These are phyloP conservation scores for Mimas tiliae DNA, from an alignment of 2,888 invertebrate species.

Conservation along the genomic window DNA sequence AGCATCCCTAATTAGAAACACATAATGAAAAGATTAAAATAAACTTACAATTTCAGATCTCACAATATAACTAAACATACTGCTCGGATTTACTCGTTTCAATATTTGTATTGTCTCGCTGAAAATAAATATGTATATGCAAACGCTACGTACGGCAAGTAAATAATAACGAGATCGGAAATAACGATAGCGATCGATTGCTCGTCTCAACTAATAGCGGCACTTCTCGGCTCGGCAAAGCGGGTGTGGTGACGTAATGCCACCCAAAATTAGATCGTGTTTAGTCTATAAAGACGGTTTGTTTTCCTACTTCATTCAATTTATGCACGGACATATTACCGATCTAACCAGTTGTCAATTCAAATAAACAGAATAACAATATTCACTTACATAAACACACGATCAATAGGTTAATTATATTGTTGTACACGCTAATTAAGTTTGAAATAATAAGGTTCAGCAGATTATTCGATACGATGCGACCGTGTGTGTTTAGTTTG, in stretches of 20 bases:
- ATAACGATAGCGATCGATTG: conserved; percentile 10
- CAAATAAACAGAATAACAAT: conserved; percentile 28
- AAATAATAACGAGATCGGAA: conserved; percentile 2
- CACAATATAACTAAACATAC: too few species aligned
- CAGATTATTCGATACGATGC: too few species aligned
- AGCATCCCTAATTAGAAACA: too few species aligned
- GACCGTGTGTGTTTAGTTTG: too few species aligned
- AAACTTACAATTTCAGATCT: too few species aligned
- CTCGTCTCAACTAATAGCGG: neutral
- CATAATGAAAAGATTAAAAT: too few species aligned
- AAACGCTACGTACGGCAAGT: neutral
- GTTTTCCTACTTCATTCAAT: conserved; percentile 39
- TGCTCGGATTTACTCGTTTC: too few species aligned
- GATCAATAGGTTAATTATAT: too few species aligned
- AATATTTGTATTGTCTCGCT: too few species aligned
- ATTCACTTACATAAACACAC: neutral
- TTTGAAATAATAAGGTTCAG: too few species aligned
- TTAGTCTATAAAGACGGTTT: conserved; percentile 44
- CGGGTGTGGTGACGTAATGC: conserved; percentile 37
- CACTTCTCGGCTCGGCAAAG: conserved; percentile 20
- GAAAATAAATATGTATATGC: too few species aligned
- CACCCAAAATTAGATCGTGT: conserved; percentile 44
- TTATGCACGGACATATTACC: conserved; percentile 30
- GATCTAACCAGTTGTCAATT: conserved; percentile 28
- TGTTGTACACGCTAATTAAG: too few species aligned